phyloP scores from a whole-genome alignment of 92 coral and sea anemone species.

The Phenganax subtilis region DNA sequence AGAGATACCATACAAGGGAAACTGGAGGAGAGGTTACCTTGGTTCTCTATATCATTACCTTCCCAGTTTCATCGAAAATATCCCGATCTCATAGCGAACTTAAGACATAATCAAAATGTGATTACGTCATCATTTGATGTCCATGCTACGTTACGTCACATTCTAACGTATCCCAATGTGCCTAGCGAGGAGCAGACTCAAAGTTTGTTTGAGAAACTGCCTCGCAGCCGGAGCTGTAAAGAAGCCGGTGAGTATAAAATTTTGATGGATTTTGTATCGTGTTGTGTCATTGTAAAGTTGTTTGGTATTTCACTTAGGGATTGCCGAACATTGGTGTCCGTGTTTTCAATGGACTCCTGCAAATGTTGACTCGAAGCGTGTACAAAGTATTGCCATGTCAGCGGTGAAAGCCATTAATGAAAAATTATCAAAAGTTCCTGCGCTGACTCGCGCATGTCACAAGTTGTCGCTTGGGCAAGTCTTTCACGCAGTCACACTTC shows the following conservation, averaged over 20 bases:
- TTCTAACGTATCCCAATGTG: constrained; percentile 65
- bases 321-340: constrained; percentile 94
- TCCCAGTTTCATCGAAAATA: constrained; percentile 59
- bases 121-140: constrained; percentile 80
- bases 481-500: constrained; percentile 50
- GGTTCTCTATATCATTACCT: constrained; percentile 84
- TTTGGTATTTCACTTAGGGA: constrained; percentile 44
- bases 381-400: constrained; percentile 51
- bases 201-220: constrained; percentile 61
- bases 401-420: constrained; percentile 56
- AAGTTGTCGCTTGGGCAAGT: constrained; percentile 49
- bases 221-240: constrained; percentile 56
- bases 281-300: not conserved
- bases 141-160: constrained; percentile 79
- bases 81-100: constrained; percentile 62
- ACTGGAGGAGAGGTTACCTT: constrained; percentile 90
- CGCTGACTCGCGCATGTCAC: constrained; percentile 48
- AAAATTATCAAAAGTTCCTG: constrained; percentile 45
- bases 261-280: not conserved
- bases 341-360: constrained; percentile 69
- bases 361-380: constrained; percentile 30
- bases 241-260: constrained; percentile 71
- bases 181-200: constrained; percentile 63
- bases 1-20: constrained; percentile 87
- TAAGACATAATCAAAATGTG: constrained; percentile 62